Base-by-base conservation (phyloP, 2,888 invertebrate genomes). In the Bombylius discolor region DNA sequence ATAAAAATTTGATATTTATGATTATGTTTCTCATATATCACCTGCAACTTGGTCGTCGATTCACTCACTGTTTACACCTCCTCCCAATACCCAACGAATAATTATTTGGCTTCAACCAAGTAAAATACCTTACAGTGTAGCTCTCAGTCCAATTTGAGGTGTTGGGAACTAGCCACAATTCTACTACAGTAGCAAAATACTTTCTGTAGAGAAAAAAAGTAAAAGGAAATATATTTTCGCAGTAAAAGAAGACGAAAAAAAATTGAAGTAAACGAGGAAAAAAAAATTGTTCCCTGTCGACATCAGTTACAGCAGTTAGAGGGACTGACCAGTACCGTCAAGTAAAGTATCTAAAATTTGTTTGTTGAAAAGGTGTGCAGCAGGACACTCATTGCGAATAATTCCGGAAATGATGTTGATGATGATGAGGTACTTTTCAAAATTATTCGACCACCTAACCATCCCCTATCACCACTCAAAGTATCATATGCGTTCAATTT, bases 1-100 rank as follows among this genome's bases (percentile, higher is more conserved):
- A 42, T 55, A 54, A 58, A 60, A 58, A 60, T 60, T 58, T 57
- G 58, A 60, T 60, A 60, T 60, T 60, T 60, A 60, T 60, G 57
- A 60, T 60, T 60, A 60, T 60, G 58, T 58, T 47, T 53, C 57
- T 54, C 60, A 60, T 58, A 60, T 58, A 58, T 60, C 60, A 60
- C 56, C 52, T 56, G 56, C 39, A 33, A 39, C 36, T 50, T 50
- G 8, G 34, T 8, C 5, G 34, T 7, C 34, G 11, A 42, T 42
- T 42, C 39, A 42, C 39, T 42, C 12, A 42, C 11, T 11, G 11
- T 5, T 6, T 11, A 42, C 8, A 42, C 39, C 4, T 36, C 34
- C 1, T 7, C 34, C 34, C 34, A 7, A 36, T 1, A 36, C 4
- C 36, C 39, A 8, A 11, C 39, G 39, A 42, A 11, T 42, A 42